Percentiles rank a stretch among this genome's conserved stretches.
Conservation (phyloP, 2,888 invertebrate genomes). For the Synergus umbraculus region DNA sequence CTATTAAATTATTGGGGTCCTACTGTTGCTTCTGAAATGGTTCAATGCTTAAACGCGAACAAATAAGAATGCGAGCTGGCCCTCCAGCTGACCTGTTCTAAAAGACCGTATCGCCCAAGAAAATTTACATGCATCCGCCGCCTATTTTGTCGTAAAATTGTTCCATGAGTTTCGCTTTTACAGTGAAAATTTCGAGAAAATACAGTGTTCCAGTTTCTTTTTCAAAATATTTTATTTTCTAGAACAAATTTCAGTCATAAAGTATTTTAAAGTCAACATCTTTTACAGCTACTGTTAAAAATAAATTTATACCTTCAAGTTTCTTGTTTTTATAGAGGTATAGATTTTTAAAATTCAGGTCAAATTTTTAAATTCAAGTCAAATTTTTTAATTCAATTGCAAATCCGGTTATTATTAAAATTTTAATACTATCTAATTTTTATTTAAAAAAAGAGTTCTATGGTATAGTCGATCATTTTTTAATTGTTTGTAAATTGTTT, state of each 20-base stretch:
- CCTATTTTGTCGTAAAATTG: constrained; percentile 9
- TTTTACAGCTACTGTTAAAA: neutral
- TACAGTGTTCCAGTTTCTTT: neutral
- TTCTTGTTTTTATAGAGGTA: too few species aligned
- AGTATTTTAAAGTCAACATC: neutral
- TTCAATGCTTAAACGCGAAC: neutral
- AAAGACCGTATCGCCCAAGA: constrained; percentile 17
- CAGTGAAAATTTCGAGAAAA: neutral
- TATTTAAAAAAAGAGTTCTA: too few species aligned
- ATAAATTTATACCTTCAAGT: neutral
- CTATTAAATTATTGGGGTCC: constrained; percentile 40
- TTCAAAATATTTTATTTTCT: neutral
- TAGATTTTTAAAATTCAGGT: too few species aligned
- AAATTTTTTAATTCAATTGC: too few species aligned
- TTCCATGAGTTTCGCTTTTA: constrained; percentile 26
- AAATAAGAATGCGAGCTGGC: constrained; percentile 12
- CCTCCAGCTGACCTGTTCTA: constrained; percentile 17
- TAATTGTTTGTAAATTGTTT: too few species aligned
- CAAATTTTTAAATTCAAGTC: too few species aligned
- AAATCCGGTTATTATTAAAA: too few species aligned
- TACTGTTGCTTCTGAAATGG: constrained; percentile 34
- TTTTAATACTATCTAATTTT: too few species aligned
- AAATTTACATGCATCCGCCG: constrained; percentile 15
- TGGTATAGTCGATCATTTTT: too few species aligned
- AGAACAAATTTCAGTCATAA: neutral